Base-by-base conservation (phyloP, 2,888 invertebrate genomes). In the Leptarthrus brevirostris region DNA sequence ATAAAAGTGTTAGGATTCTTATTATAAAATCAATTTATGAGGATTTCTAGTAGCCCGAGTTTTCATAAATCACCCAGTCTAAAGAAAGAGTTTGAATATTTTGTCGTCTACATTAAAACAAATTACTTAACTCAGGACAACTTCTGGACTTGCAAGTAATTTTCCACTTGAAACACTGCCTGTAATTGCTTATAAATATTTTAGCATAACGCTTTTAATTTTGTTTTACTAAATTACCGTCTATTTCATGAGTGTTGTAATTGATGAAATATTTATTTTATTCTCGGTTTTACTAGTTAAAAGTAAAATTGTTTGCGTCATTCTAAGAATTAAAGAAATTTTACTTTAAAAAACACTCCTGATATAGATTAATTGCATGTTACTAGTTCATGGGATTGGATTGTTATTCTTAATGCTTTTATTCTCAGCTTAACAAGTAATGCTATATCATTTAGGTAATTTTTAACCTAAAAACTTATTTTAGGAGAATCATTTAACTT, bases 71-170 rank as follows among this genome's bases (percentile, higher is more conserved):
- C n/a, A 40, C 8, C 6, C n/a, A 40, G 12, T 12, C 40, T 12
- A 40, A 40, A 40, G 2, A n/a, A 40, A 40, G n/a, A 12, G 40
- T 40, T 20, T 6, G n/a, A 69, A 69, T 69, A 69, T 69, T 69
- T 69, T 69, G 52, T 69, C 69, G 69, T 69, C 69, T 69, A 69
- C 69, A 49, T 52, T 49, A 24, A 14, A 69, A 52, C n/a, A 12
- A 34, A 69, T 30, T 40, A n/a, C 20, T 40, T 0, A 12, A n/a
- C 4, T 34, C 52, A 36, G 26, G 40, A n/a, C n/a, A 36, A 58
- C 36, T 16, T 36, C 16, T 16, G 47, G 8, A 26, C 22, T 40
- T 40, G 0, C 1, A 8, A n/a, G n/a, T 40, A 40, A 40, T 61
- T 40, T 61, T 40, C 44, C 40, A 40, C 26, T 40, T 61, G 40